These are phyloP conservation scores for Caenorhabditis sp. DNA, from an alignment of 2,888 invertebrate genomes.

Conservation along the genomic window DNA sequence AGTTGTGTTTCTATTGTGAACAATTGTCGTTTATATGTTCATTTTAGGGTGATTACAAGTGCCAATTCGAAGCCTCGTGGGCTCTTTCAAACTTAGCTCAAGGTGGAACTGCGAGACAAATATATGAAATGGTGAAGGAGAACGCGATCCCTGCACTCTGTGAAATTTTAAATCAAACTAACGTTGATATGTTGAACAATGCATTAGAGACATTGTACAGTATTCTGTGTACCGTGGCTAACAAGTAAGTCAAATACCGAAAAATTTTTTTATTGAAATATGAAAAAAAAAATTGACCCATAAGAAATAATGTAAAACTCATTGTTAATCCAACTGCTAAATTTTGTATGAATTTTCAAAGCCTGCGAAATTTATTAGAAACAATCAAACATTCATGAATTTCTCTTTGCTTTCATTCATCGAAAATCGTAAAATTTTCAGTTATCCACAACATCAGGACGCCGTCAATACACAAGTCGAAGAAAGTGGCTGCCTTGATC, in stretches of 20 bases:
- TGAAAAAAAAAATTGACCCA: no score
- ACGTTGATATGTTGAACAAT: slow-evolving; percentile 57
- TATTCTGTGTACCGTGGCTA: slow-evolving; percentile 41
- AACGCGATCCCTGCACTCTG: slow-evolving; percentile 52
- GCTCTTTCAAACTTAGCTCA: slow-evolving; percentile 81
- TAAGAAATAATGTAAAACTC: no score
- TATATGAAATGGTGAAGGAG: slow-evolving; percentile 48
- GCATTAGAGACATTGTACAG: slow-evolving; percentile 54
- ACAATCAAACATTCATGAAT: neutral
- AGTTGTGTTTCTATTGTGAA: neutral
- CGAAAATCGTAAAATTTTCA: slow-evolving; percentile 15
- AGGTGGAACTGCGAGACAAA: slow-evolving; percentile 52
- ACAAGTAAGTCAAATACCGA: slow-evolving; percentile 14
- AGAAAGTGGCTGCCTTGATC: slow-evolving; percentile 80
- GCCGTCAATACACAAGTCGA: slow-evolving; percentile 84
- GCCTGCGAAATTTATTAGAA: neutral
- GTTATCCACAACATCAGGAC: slow-evolving; percentile 74
- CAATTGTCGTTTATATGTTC: slow-evolving; percentile 4
- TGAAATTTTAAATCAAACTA: slow-evolving; percentile 46
- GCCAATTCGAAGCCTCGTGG: slow-evolving; percentile 94
- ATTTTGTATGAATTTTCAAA: no score
- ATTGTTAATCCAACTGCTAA: no score
- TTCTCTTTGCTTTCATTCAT: no score
- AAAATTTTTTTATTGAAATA: no score
- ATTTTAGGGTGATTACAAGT: slow-evolving; percentile 67